These are phyloP conservation scores for Corynorhinus townsendii DNA, from an alignment of 2,113 vertebrate species.

Conservation along the genomic window DNA sequence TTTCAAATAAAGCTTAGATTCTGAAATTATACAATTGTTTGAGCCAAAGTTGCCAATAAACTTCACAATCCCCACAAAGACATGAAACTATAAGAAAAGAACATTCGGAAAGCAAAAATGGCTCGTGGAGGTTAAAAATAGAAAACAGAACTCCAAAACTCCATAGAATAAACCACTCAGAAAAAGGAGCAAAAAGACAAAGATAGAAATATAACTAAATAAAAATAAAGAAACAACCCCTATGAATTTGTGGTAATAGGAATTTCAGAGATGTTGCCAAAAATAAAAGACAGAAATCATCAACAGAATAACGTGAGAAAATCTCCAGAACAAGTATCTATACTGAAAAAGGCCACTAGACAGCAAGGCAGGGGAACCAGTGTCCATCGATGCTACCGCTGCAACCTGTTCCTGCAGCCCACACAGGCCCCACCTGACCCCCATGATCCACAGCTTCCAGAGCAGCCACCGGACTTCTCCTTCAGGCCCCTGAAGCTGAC, in stretches of 20 bases:
- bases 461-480: slow-evolving; percentile 86
- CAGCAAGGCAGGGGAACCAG: not conserved
- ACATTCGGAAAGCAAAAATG: not conserved
- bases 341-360: not conserved
- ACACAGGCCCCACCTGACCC: too few species aligned
- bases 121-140: not conserved
- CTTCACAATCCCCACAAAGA: not conserved
- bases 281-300: not conserved
- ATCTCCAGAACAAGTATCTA: not conserved
- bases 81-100: not conserved
- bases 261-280: not conserved
- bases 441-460: slow-evolving; percentile 92
- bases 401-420: too few species aligned
- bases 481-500: too few species aligned
- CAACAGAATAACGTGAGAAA: not conserved
- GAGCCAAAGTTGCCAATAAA: not conserved
- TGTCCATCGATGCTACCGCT: too few species aligned
- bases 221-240: not conserved
- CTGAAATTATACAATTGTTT: not conserved
- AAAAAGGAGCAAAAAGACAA: not conserved
- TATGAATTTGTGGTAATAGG: not conserved
- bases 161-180: not conserved
- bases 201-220: not conserved
- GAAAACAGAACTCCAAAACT: not conserved
- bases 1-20: not conserved